Conservation (phyloP, 2,113 vertebrate genomes). For the Acrocephalus kingi region DNA sequence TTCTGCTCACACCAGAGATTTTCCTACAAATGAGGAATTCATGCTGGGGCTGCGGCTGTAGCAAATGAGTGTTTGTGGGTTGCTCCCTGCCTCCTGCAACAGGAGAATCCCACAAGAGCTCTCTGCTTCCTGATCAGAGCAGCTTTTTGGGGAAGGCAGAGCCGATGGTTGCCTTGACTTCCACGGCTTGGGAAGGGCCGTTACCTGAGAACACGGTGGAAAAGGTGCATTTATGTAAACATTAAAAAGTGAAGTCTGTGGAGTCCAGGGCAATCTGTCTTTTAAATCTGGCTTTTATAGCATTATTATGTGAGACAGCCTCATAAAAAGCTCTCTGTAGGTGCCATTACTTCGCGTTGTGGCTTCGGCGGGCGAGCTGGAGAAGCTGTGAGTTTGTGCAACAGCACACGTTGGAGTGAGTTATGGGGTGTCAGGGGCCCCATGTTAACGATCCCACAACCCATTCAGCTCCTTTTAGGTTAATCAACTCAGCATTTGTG, state of each 20-base stretch:
- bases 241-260: constrained; percentile 67
- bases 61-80: neutral
- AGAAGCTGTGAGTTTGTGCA: constrained; percentile 73
- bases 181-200: neutral
- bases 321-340: constrained; percentile 73
- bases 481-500: constrained; percentile 84
- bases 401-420: constrained; percentile 74
- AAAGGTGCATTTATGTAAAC: constrained; percentile 72
- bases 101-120: neutral
- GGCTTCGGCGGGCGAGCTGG: constrained; percentile 58
- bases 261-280: constrained; percentile 68
- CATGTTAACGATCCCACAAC: constrained; percentile 75
- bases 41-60: neutral
- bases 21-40: neutral
- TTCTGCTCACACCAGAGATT: neutral
- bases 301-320: constrained; percentile 67
- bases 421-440: constrained; percentile 78
- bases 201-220: neutral
- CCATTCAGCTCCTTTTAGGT: constrained; percentile 82
- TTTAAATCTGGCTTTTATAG: constrained; percentile 67
- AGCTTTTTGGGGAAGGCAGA: neutral
- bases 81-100: neutral
- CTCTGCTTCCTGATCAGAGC: neutral
- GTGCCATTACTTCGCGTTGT: constrained; percentile 60
- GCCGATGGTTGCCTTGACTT: neutral